phyloP scores from a whole-genome alignment of 2,113 vertebrate genomes.

The Vicugna pacos region DNA sequence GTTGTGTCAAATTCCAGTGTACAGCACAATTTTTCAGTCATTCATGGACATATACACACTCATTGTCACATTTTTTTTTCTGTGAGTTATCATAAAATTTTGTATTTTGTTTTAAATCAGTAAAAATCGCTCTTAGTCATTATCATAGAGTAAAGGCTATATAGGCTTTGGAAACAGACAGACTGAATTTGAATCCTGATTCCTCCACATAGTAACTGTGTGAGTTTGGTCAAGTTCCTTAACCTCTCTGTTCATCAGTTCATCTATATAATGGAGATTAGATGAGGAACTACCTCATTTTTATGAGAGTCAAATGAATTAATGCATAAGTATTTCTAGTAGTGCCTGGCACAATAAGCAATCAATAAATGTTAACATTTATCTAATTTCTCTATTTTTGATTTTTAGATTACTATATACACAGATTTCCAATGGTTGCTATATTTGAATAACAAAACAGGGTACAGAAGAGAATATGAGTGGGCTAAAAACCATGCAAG shows the following conservation, averaged over 20 bases:
- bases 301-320: neutral
- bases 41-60: too few species aligned
- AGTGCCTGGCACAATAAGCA: neutral
- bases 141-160: neutral
- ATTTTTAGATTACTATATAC: neutral
- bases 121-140: neutral
- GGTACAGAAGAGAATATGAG: neutral
- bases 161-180: neutral
- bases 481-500: neutral
- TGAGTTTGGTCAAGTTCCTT: constrained; percentile 20
- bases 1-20: too few species aligned
- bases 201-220: neutral
- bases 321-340: neutral
- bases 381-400: neutral
- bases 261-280: neutral
- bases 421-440: neutral
- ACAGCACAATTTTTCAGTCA: too few species aligned
- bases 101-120: neutral
- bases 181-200: constrained; percentile 11
- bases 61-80: too few species aligned
- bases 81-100: too few species aligned
- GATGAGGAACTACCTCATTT: neutral
- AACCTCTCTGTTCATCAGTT: neutral
- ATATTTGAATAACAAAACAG: constrained; percentile 21
- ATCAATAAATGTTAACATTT: neutral